Evolutionary conservation across 2,888 invertebrate genomes (phyloP), one percentile per base, ranked within the genome.

Genomic region (Poecilobothrus nobilitatus): DNA sequence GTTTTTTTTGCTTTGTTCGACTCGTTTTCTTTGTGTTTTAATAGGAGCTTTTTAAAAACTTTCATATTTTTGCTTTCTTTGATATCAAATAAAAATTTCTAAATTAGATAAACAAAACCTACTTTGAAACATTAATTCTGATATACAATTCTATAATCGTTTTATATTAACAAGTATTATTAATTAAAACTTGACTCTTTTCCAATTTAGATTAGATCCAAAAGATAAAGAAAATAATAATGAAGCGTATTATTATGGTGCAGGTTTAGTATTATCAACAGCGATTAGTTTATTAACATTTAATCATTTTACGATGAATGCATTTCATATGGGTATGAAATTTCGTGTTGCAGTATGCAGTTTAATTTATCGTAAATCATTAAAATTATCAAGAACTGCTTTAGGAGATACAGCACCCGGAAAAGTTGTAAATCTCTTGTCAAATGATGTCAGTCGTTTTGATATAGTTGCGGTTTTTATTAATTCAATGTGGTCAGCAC

Each of bases 401-500:
- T 79, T 95, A 62, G 90, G 91, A 0, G 88, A 93, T 76, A 94
- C 94, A 0, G 91, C 94, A 0, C 88, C 90, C 0, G 95, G 95
- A 0, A 92, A 94, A 81, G 88, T 95, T 41, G 90, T 95, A 18
- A 95, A 95, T 81, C 81, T 95, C 34, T 83, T 95, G 67, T 92
- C 94, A 21, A 95, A 95, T 77, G 95, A 96, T 77, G 89, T 95
- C 66, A 90, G 88, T 77, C 86, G 94, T 44, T 93, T 95, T 76
- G 95, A 95, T 78, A 76, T 89, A 79, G 87, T 90, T 2, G 85
- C 90, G 61, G 81, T 89, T 53, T 91, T 90, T 76, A 78, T 93
- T 7, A 91, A 94, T 79, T 92, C 88, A 77, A 80, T 92, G 72
- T 92, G 93, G 92, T 86, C 91, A n/a, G 90, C 91, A 27, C 94